A percentile compares a stretch with the other conserved stretches of the same genome.
These are phyloP conservation scores for Aurelia coerulea DNA, from an alignment of 30 jellyfish, hydroid and myxozoan species.

Conservation along the genomic window DNA sequence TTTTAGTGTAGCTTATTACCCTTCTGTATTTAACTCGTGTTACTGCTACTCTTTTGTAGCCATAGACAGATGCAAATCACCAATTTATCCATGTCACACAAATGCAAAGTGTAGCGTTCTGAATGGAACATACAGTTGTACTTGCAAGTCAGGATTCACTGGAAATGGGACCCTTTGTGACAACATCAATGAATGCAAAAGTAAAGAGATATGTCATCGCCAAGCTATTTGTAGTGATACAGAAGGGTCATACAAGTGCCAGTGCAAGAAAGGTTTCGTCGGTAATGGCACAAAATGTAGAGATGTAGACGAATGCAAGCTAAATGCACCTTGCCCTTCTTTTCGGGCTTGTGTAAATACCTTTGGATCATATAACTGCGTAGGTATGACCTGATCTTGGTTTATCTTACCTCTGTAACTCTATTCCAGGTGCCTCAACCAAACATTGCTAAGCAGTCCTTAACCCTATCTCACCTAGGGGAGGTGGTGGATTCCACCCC, in stretches of 20 bases:
- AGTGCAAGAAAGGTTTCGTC: slow-evolving; percentile 4
- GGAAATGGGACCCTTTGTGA: slow-evolving; percentile 34
- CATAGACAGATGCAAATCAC: slow-evolving; percentile 49
- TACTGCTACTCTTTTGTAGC: slow-evolving; percentile 2
- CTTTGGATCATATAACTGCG: slow-evolving; percentile 9
- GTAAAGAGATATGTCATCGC: not conserved
- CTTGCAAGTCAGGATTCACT: slow-evolving; percentile 25
- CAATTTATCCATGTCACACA: slow-evolving; percentile 34
- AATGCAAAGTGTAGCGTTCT: slow-evolving; percentile 50
- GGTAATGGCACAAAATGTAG: slow-evolving; percentile 11
- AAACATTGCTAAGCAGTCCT: too few species aligned
- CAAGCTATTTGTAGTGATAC: slow-evolving; percentile 14
- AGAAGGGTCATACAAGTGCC: slow-evolving; percentile 10
- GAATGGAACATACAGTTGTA: slow-evolving; percentile 39
- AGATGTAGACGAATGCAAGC: slow-evolving; percentile 13
- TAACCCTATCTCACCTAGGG: too few species aligned
- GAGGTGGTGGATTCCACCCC: too few species aligned
- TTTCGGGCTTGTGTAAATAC: slow-evolving; percentile 23
- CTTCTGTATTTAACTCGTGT: not conserved
- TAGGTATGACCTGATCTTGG: not conserved
- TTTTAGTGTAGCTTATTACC: not conserved
- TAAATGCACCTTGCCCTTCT: slow-evolving; percentile 1
- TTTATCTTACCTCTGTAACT: too few species aligned
- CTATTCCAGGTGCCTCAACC: too few species aligned
- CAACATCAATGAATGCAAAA: slow-evolving; percentile 3